Evolutionary conservation across 1,140 invertebrate species (phyloP), one percentile per base, ranked within the genome.

Genomic region (Neodiprion lecontei): DNA sequence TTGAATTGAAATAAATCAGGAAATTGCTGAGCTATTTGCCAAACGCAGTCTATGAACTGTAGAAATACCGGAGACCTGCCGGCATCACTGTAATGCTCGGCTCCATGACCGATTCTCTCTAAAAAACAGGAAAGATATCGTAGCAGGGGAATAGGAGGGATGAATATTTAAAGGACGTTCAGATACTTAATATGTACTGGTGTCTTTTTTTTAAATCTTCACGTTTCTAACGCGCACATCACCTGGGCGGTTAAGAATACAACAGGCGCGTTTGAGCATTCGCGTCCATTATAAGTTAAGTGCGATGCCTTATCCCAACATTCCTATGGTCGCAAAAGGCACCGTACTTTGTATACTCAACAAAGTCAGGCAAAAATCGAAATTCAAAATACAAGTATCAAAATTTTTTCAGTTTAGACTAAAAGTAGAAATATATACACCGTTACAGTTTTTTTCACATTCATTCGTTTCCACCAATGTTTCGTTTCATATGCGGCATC

Each of bases 1-100:
- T 99, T 99, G 88, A 99, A 99, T 89, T 99, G 97, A 89, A 99
- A 99, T 0, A 98, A 97, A 83, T 97, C 97, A 0, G 95, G 97
- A 89, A 98, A 99, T 90, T 99, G 96, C 78, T 93, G 92, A 67
- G 92, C 94, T 65, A 97, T 91, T 89, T 99, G 99, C 97, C 98
- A 99, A 0, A 99, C 97, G 85, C 98, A 98, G 85, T 99, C 99
- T 76, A 99, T 94, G 87, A 99, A 99, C 85, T 99, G 99, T 7
- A 99, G 90, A 86, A 99, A 99, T 10, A 99, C 96, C 0, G 99
- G 99, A 0, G 98, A 99, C 50, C 98, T 91, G 87, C 99, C 98
- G 4, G 97, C 96, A 89, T 99, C 98, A 8, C 96, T 96, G 86
- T 98, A 97, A 78, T 97, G 95, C 83, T 99, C 97, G 88, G 99